These are phyloP conservation scores for Bovichtus diacanthus DNA, from an alignment of 2,797 vertebrate genomes.

Conservation along the genomic window DNA sequence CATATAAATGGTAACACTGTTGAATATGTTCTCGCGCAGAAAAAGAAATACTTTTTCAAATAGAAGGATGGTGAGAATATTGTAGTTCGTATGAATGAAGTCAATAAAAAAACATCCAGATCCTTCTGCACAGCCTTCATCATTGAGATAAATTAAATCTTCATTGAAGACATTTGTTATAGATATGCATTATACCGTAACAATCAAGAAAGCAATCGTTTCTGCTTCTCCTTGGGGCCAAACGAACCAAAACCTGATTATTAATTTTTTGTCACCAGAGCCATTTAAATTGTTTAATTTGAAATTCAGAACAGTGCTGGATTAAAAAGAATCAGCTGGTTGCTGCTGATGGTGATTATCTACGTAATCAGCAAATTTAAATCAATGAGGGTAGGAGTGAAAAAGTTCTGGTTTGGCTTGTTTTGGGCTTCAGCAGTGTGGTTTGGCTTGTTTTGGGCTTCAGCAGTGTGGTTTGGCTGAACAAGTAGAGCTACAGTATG, in stretches of 20 bases:
- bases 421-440: slow-evolving; percentile 14
- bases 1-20: slow-evolving; percentile 72
- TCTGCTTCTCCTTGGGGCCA: slow-evolving; percentile 62
- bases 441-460: slow-evolving; percentile 31
- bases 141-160: slow-evolving; percentile 73
- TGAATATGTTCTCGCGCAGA: slow-evolving; percentile 44
- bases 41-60: slow-evolving; percentile 37
- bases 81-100: slow-evolving; percentile 60
- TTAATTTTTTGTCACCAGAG: slow-evolving; percentile 45
- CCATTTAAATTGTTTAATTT: slow-evolving; percentile 58
- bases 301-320: slow-evolving; percentile 32
- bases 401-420: slow-evolving; percentile 27
- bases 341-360: slow-evolving; percentile 28
- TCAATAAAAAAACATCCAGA: slow-evolving; percentile 49
- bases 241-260: slow-evolving; percentile 60
- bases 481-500: slow-evolving; percentile 48
- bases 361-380: slow-evolving; percentile 11
- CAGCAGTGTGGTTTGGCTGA: slow-evolving; percentile 29
- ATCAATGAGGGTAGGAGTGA: not conserved
- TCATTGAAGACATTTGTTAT: slow-evolving; percentile 66
- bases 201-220: slow-evolving; percentile 59
- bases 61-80: slow-evolving; percentile 29
- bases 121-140: slow-evolving; percentile 59
- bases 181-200: slow-evolving; percentile 69
- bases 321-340: slow-evolving; percentile 26